A percentile compares a stretch with the other conserved stretches of the same genome.
Conservation (phyloP, 2,113 vertebrate species). For the Burhinus oedicnemus region DNA sequence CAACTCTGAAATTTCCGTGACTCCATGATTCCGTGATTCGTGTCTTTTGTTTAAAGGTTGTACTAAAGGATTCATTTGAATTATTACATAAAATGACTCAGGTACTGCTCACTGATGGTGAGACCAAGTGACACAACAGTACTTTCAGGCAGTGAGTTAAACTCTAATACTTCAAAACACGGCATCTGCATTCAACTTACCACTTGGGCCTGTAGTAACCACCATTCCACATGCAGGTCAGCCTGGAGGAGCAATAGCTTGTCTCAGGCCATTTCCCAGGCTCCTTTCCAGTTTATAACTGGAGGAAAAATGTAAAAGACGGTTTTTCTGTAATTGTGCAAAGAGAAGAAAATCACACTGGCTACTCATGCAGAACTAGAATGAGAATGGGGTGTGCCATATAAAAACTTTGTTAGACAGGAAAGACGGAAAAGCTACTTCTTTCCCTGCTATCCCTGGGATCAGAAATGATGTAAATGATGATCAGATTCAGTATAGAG, state of each 20-base stretch:
- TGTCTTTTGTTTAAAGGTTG: background rate
- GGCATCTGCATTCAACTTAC: background rate
- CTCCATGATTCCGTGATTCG: background rate
- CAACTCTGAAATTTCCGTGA: too few species aligned
- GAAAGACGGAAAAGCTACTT: background rate
- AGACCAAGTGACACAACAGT: background rate
- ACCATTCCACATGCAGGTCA: background rate
- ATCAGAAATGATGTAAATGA: background rate
- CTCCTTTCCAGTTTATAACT: background rate
- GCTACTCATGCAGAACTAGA: background rate
- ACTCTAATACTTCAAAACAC: background rate
- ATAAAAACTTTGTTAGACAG: background rate
- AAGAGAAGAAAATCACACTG: background rate
- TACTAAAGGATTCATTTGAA: background rate
- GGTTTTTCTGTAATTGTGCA: background rate
- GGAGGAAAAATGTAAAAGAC: background rate
- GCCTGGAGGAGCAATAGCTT: background rate
- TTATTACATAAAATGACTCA: background rate
- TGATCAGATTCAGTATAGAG: background rate
- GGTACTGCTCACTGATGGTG: background rate
- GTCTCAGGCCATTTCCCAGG: background rate
- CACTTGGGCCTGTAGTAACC: background rate
- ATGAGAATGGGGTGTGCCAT: fast-evolving
- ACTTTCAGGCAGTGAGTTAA: background rate
- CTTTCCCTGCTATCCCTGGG: background rate